Evolutionary conservation across 1,140 invertebrate species (phyloP).

Genomic region (Trissolcus basalis): DNA sequence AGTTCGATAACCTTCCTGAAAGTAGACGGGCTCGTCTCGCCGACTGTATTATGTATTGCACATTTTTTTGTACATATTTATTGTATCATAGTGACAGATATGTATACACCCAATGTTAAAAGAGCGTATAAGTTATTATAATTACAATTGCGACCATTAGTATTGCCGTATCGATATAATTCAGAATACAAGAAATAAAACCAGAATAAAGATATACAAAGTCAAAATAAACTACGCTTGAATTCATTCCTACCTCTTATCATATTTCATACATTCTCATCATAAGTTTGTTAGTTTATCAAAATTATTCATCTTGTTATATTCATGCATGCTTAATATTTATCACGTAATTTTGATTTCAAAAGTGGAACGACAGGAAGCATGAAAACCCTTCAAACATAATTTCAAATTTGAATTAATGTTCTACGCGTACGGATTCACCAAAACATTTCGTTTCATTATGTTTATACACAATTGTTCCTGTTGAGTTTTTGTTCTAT

Average conservation of each 20-base stretch:
- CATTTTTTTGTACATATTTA: conserved; percentile 70
- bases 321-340: too few relatives aligned
- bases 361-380: too few relatives aligned
- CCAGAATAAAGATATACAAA: conserved; percentile 62
- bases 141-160: conserved; percentile 59
- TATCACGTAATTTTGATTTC: too few relatives aligned
- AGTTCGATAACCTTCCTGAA: conserved; percentile 70
- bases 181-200: conserved; percentile 70
- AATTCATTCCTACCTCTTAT: background rate
- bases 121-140: conserved; percentile 59
- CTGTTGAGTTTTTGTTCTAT: conserved; percentile 69
- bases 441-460: too few relatives aligned
- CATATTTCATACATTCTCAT: too few relatives aligned
- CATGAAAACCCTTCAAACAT: too few relatives aligned
- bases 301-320: too few relatives aligned
- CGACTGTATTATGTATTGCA: conserved; percentile 53
- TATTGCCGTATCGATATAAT: conserved; percentile 62
- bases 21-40: conserved; percentile 58
- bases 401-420: too few relatives aligned
- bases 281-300: too few relatives aligned
- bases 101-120: conserved; percentile 59
- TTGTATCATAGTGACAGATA: conserved; percentile 69
- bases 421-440: too few relatives aligned
- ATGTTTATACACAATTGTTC: too few relatives aligned
- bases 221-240: conserved; percentile 25